Evolutionary conservation across 1,140 invertebrate genomes (phyloP).

Genomic region (Megathymus violae): DNA sequence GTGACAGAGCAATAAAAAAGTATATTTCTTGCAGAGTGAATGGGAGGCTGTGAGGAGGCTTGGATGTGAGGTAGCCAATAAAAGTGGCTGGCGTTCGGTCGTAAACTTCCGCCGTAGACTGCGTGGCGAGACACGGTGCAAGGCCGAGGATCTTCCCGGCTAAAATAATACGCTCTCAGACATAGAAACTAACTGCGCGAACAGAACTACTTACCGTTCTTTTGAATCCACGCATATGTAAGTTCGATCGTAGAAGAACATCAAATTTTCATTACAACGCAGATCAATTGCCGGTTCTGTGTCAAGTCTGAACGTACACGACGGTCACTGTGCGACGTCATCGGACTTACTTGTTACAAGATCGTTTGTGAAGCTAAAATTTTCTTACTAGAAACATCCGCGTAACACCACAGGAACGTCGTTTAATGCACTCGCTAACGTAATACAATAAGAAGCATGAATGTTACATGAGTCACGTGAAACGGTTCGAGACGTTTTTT

Average conservation of each 20-base stretch:
- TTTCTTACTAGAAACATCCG: conserved; percentile 57
- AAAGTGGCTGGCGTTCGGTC: conserved; percentile 77
- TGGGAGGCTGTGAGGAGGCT: conserved; percentile 79
- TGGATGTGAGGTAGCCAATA: conserved; percentile 80
- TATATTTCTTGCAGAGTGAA: conserved; percentile 80
- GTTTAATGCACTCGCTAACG: conserved; percentile 57
- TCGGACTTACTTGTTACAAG: conserved; percentile 16
- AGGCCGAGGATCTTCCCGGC: conserved; percentile 53
- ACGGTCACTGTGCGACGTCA: conserved; percentile 45
- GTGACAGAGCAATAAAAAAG: conserved; percentile 82
- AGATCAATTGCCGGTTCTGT: conserved; percentile 48
- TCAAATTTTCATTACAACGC: conserved; percentile 10
- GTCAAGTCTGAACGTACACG: conserved; percentile 51
- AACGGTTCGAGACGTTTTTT: conserved; percentile 60
- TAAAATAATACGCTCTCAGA: conserved; percentile 40
- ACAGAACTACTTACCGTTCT: not conserved
- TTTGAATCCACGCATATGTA: not conserved
- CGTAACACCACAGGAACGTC: conserved; percentile 35
- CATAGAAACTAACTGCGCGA: conserved; percentile 16
- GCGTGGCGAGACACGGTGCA: conserved; percentile 76
- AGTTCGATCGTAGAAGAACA: not conserved
- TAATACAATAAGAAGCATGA: conserved; percentile 64
- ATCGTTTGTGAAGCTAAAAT: conserved; percentile 56
- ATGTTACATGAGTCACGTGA: conserved; percentile 61
- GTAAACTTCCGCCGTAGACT: conserved; percentile 78